Base-by-base conservation (phyloP, 2,797 vertebrate genomes). In the Semotilus atromaculatus region DNA sequence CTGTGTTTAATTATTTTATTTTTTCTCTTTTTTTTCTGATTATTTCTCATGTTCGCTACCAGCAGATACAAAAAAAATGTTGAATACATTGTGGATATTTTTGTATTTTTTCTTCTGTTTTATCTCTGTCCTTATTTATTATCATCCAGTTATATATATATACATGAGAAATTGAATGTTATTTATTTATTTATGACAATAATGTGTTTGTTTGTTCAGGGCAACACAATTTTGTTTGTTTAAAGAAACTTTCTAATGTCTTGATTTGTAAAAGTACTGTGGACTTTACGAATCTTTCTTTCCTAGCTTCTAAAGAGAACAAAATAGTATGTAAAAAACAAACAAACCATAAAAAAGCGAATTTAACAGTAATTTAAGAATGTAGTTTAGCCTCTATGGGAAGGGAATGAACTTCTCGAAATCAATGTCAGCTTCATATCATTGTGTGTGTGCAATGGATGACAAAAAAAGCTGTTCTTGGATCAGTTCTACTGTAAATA, bases 341-440 rank as follows among this genome's bases (percentile, higher is more conserved):
- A 81, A 74, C 51, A 36, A 83, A 80, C n/a, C 76, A 75, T 31
- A 92, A 91, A 77, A 88, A 91, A 31, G 67, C 92, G 93, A 92
- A 93, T 94, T 96, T 95, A 94, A 93, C 94, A 94, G 94, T 96
- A 94, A 96, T 96, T 97, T 95, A 96, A 96, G 95, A 97, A 97
- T 96, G 96, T 97, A 97, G 96, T 96, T 93, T 97, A 97, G 96
- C 96, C 95, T 96, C 95, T 96, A 94, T 95, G 95, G 90, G 94
- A 93, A 93, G 92, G 95, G 94, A 91, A 95, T 95, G 94, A 96
- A 96, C 96, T 96, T 97, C 94, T 97, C 95, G 94, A 94, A 96
- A 96, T 96, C 96, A 76, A 51, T 95, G 96, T 97, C 96, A 92
- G 94, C 95, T 97, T 97, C 95, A 94, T 96, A 96, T 95, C 95